Evolutionary conservation across 2,113 vertebrate species (phyloP).

Genomic region (Salvelinus fontinalis): DNA sequence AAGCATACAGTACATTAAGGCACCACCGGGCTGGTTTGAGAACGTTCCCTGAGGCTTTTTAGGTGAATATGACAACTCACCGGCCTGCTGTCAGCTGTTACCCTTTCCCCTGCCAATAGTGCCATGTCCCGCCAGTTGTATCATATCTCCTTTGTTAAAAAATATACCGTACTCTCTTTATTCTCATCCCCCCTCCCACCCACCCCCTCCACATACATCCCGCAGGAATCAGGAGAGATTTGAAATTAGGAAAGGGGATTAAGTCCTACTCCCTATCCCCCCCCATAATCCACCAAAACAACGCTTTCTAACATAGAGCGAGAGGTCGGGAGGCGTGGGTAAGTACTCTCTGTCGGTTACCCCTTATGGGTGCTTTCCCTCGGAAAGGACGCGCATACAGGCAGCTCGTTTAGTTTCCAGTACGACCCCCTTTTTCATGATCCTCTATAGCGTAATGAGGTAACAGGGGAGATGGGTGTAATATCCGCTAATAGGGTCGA

Average conservation of each 20-base stretch:
- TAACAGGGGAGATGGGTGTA: constrained; percentile 70
- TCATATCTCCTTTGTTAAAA: constrained; percentile 66
- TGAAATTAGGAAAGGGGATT: constrained; percentile 72
- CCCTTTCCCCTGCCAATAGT: constrained; percentile 26
- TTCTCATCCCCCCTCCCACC: constrained; percentile 30
- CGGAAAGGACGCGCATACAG: constrained; percentile 58
- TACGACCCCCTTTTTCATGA: constrained; percentile 44
- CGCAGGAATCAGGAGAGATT: constrained; percentile 73
- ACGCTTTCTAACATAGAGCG: constrained; percentile 64
- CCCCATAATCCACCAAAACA: constrained; percentile 75
- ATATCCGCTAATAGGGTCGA: constrained; percentile 72
- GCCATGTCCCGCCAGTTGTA: constrained; percentile 32
- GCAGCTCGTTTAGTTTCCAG: constrained; percentile 49
- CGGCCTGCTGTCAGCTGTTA: not conserved
- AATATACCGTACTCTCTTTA: constrained; percentile 33
- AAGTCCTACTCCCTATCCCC: constrained; percentile 60
- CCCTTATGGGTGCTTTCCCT: constrained; percentile 75
- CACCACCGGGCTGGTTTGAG: too few relatives aligned
- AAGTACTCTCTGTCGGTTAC: constrained; percentile 69
- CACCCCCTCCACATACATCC: constrained; percentile 49
- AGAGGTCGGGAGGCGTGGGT: constrained; percentile 65
- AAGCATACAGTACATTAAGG: too few relatives aligned
- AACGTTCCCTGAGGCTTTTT: too few relatives aligned
- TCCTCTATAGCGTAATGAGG: constrained; percentile 67
- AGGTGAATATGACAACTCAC: too few relatives aligned